phyloP scores from a whole-genome alignment of 2,797 vertebrate species.

The Urocyon cinereoargenteus region DNA sequence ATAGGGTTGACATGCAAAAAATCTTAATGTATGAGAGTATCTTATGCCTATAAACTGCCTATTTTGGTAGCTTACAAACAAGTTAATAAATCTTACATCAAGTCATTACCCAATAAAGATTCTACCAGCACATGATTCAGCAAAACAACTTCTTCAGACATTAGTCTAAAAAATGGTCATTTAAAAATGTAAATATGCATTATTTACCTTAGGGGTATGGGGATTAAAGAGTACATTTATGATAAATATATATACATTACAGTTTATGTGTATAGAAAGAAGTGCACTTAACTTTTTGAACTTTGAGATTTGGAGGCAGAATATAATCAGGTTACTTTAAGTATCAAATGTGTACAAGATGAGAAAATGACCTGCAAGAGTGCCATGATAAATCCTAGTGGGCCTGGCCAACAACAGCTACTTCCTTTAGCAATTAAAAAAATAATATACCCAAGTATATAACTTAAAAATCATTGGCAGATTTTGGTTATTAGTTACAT shows the following conservation, averaged over 20 bases:
- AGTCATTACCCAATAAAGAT: slow-evolving; percentile 33
- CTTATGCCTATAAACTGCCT: not conserved
- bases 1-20: not conserved
- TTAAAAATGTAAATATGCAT: slow-evolving; percentile 22
- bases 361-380: not conserved
- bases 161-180: not conserved
- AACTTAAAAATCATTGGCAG: slow-evolving; percentile 1
- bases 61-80: not conserved
- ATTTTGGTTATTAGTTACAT: not conserved
- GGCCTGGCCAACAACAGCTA: not conserved
- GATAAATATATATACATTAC: not conserved
- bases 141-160: slow-evolving; percentile 29
- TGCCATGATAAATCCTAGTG: not conserved
- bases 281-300: not conserved
- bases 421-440: not conserved
- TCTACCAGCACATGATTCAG: not conserved
- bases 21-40: not conserved
- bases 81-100: slow-evolving; percentile 59
- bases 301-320: not conserved
- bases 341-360: not conserved
- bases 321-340: slow-evolving; percentile 40
- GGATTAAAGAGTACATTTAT: not conserved
- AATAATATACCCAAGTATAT: not conserved
- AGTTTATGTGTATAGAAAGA: not conserved
- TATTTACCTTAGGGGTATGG: not conserved